Base-by-base conservation (phyloP, 2,797 vertebrate species). In the Pachyuromys duprasi region DNA sequence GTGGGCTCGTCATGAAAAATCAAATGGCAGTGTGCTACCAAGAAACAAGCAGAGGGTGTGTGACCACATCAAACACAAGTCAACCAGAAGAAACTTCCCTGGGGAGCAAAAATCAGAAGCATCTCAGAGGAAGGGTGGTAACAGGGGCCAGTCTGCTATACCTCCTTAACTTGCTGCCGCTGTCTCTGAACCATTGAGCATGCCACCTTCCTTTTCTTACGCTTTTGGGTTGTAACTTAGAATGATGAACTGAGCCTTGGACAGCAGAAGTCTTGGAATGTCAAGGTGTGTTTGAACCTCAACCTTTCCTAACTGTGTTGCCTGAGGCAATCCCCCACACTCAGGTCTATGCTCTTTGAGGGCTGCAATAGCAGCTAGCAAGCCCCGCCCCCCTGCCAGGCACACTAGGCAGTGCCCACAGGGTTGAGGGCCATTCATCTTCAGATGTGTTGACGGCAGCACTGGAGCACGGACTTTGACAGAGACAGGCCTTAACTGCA, bases 41-140 rank as follows among this genome's bases (percentile, higher is more conserved):
- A 24, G 24, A 45, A 0, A 24, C 24, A 55, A 57, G 36, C 36
- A 2, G 0, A 0, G 0, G 39, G 11, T 0, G 55, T 60, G 39
- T 0, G 4, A 2, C 2, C 76, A 33, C 53, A 33, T 2, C 39
- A 76, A 17, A 11, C 0, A 12, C 7, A 18, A 11, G 4, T 0
- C 12, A 15, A 49, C 75, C 8, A 20, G 1, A 22, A 28, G 20
- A 39, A 39, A 5, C 8, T 18, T 57, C 11, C 3, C 12, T 55
- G 20, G 36, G 12, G 12, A 33, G 28, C 31, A 18, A 28, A 33
- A 12, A 33, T 28, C n/a, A 17, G 7, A 31, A 33, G 33, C n/a
- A 9, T 42, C 65, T 63, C 57, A 11, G 7, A 11, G 9, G 55
- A 62, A 39, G 24, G 36, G 22, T 24, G 28, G 5, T 24, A 26